phyloP scores from a whole-genome alignment of 2,888 invertebrate genomes.

The Nezara viridula region DNA sequence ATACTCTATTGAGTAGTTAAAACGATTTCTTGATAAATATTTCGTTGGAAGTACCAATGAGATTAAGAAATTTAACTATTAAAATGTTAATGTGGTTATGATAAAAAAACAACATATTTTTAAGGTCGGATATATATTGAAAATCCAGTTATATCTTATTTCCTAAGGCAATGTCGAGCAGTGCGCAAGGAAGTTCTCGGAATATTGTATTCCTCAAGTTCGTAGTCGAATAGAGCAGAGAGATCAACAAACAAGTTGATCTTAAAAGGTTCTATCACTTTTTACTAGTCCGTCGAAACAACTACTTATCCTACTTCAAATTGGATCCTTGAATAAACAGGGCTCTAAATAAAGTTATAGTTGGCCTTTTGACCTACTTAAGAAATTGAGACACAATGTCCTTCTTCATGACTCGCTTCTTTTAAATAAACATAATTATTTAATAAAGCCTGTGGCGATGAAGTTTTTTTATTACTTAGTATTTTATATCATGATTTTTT shows the following conservation, averaged over 20 bases:
- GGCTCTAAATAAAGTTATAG: conserved; percentile 29
- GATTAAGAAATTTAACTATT: too few species aligned
- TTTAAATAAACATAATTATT: too few species aligned
- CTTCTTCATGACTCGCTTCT: too few species aligned
- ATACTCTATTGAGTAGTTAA: too few species aligned
- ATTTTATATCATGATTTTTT: too few species aligned
- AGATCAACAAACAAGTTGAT: conserved; percentile 9
- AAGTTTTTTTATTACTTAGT: too few species aligned
- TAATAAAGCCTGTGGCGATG: too few species aligned
- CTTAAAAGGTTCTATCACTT: neutral
- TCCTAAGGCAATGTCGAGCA: neutral
- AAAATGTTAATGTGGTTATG: too few species aligned
- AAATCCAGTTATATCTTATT: neutral
- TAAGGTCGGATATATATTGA: too few species aligned
- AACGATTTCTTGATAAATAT: too few species aligned
- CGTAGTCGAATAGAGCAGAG: neutral
- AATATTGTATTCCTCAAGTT: neutral
- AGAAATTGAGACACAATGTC: neutral
- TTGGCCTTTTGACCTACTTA: neutral
- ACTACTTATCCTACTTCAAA: neutral
- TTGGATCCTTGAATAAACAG: conserved; percentile 43
- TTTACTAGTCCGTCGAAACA: conserved; percentile 22
- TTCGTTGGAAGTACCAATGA: too few species aligned
- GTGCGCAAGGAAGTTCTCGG: neutral
- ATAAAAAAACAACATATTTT: too few species aligned